Percentiles rank a stretch among this genome's conserved stretches.
These are phyloP conservation scores for Polydrusus tereticollis DNA, from an alignment of 2,888 invertebrate genomes.

Conservation along the genomic window DNA sequence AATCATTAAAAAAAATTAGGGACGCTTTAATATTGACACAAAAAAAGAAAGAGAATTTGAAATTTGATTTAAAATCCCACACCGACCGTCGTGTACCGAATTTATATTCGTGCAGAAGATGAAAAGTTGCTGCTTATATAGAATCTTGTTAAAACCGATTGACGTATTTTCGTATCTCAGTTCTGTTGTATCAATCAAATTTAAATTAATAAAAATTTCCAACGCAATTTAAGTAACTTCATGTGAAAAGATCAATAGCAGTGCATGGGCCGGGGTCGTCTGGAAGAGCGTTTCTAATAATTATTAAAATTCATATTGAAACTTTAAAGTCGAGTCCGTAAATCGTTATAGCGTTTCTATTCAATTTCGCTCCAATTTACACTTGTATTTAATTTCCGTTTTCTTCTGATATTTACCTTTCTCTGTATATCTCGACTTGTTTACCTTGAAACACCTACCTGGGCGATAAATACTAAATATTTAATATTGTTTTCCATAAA, in stretches of 20 bases:
- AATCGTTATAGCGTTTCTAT: neutral
- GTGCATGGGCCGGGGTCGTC: too few relatives aligned
- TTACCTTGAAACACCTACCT: slow-evolving; percentile 1
- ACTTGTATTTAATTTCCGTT: neutral
- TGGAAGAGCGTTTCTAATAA: too few relatives aligned
- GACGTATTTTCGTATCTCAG: neutral
- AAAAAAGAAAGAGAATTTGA: neutral
- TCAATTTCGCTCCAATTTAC: neutral
- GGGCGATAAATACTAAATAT: neutral
- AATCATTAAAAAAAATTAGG: neutral
- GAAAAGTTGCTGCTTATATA: neutral
- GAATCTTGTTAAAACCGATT: neutral
- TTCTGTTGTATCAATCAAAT: neutral
- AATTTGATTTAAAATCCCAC: neutral
- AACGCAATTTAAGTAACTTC: neutral
- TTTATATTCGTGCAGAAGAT: neutral
- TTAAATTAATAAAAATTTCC: neutral
- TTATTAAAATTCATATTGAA: too few relatives aligned
- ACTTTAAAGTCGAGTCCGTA: too few relatives aligned
- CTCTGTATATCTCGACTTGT: neutral
- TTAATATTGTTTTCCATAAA: slow-evolving; percentile 1
- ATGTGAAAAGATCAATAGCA: too few relatives aligned
- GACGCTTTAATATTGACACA: neutral
- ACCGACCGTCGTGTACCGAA: neutral
- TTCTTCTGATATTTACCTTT: neutral